Evolutionary conservation across 2,888 invertebrate genomes (phyloP), one percentile per base, ranked within the genome.

Genomic region (Labia minor): DNA sequence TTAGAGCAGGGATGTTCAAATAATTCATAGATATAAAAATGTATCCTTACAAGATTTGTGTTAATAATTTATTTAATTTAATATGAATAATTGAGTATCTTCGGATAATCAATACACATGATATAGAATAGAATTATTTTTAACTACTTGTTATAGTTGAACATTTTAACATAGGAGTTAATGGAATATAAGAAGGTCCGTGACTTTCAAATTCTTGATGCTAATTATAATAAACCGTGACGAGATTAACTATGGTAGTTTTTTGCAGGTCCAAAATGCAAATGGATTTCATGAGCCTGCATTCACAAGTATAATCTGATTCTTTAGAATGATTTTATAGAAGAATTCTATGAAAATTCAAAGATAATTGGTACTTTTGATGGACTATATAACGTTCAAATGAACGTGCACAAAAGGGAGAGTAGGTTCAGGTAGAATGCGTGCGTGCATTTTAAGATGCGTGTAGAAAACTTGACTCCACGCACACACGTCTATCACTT

Each of bases 341-440:
- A n/a, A 3, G 49, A 14, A 49, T 49, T 49, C 49, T 49, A 49
- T 49, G 49, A 49, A 49, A 49, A 49, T 49, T 49, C 49, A n/a
- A 49, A 11, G 16, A 49, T 49, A 49, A 49, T 49, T 49, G 16
- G 6, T 49, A 16, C 8, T 4, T 49, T 49, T 49, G 16, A 14
- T 49, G 16, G 16, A 49, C 49, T n/a, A 49, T 49, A n/a, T 49
- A n/a, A 49, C 49, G 49, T 49, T 49, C 49, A 49, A 49, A 49
- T 49, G 49, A 49, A 49, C n/a, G 49, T 49, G 49, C 14, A 49
- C 49, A 49, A 49, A 16, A 49, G 33, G 33, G 11, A 33, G 49
- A 49, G n/a, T 4, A 49, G 49, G 6, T 49, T 16, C 6, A 49
- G 49, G 49, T 49, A 14, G 14, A 49, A 49, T 49, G 49, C 49